Evolutionary conservation across 2,888 invertebrate genomes (phyloP).

Genomic region (Iselma pallidipennis): DNA sequence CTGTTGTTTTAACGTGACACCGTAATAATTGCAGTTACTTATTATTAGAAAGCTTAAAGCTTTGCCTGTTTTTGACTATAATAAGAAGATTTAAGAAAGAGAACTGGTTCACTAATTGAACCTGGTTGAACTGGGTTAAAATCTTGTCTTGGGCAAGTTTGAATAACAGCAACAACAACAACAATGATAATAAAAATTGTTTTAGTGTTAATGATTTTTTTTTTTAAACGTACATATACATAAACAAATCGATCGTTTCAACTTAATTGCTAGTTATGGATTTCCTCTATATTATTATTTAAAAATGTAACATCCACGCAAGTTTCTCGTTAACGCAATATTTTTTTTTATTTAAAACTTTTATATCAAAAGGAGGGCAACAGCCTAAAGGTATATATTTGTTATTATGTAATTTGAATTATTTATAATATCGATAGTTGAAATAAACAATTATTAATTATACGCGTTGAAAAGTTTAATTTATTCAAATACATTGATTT

Average conservation of each 20-base stretch:
- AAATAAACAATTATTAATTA: background rate
- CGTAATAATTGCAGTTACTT: background rate
- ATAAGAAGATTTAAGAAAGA: background rate
- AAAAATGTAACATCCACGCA: background rate
- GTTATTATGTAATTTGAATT: background rate
- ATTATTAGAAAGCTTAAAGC: background rate
- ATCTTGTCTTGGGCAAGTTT: background rate
- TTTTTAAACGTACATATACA: too few relatives aligned
- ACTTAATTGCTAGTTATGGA: background rate
- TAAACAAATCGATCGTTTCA: background rate
- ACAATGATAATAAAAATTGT: background rate
- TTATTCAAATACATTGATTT: background rate
- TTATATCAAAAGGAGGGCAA: background rate
- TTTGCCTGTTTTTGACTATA: slow-evolving; percentile 1
- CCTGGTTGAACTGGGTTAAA: slow-evolving; percentile 1
- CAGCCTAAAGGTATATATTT: background rate
- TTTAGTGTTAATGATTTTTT: background rate
- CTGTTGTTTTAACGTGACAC: background rate
- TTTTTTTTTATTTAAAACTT: background rate
- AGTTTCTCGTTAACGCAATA: background rate
- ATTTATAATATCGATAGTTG: background rate
- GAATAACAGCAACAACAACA: background rate
- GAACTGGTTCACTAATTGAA: slow-evolving; percentile 2
- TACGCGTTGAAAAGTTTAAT: background rate
- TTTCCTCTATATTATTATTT: background rate